Evolutionary conservation across 30 jellyfish, hydroid and myxozoan genomes (phyloP), one percentile per base, ranked within the genome.

Genomic region (Chironex yamaguchii): DNA sequence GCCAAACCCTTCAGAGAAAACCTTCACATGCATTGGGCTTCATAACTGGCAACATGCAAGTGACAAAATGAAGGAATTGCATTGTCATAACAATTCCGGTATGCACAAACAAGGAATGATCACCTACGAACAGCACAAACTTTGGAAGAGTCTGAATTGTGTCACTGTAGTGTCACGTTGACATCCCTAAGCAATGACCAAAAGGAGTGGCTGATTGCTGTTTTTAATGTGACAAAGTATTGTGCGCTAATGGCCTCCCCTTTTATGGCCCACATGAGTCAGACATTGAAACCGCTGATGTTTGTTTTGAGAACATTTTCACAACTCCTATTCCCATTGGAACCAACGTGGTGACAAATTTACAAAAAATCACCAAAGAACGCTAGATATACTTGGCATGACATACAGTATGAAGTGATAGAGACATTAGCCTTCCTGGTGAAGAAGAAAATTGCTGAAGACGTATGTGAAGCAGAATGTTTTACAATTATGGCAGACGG

Each of bases 401-500:
- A 42, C 17, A 42, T 42, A 42, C 58, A 42, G 58, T 6, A 42
- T 42, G 78, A 42, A 42, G 58, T 26, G 11, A 69, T 69, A 21
- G 66, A 32, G 35, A 2, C 65, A 2, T 2, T 29, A 34, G 83
- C 77, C 25, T 3, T 36, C 30, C 25, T 69, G 66, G 83, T 69
- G 77, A 29, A 29, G 77, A 4, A 49, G 1, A 4, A 14, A 69
- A 34, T 69, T 23, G 79, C 70, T 34, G 70, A 69, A 36, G 70
- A 3, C 28, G 27, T 69, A 26, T 17, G 83, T 3, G 21, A 29
- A 30, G 83, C 72, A 30, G 65, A 69, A 49, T 70, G 2, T 69
- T 69, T 23, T 32, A 69, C 77, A 29, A 69, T 69, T 3, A 69
- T 69, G 77, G 83, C 83, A 2, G 83, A 69, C 3, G 77, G 70